phyloP scores from a whole-genome alignment of 2,888 invertebrate species.

The Melinaea menophilus region DNA sequence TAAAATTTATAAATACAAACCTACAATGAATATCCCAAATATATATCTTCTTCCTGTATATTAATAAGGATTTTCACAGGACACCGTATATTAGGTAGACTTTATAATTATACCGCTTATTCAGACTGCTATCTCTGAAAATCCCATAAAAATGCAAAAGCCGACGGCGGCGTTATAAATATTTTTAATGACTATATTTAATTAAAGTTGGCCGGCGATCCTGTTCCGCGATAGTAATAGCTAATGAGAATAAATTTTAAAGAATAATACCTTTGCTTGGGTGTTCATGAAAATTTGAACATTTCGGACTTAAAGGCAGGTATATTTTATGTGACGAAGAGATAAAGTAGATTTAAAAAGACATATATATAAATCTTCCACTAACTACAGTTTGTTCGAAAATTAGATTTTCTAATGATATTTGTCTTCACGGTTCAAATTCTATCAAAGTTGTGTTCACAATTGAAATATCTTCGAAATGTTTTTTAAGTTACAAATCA shows the following conservation, averaged over 20 bases:
- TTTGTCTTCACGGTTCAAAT: no score
- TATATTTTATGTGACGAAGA: neutral
- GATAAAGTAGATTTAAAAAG: no score
- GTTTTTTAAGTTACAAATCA: no score
- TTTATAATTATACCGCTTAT: slow-evolving; percentile 34
- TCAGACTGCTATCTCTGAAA: slow-evolving; percentile 48
- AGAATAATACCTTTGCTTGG: slow-evolving; percentile 27
- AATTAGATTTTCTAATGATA: no score
- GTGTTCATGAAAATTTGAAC: neutral
- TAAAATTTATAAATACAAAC: no score
- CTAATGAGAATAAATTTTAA: slow-evolving; percentile 39
- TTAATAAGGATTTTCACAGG: no score
- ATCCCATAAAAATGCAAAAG: slow-evolving; percentile 68
- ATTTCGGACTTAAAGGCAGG: neutral
- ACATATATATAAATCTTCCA: no score
- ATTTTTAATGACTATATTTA: slow-evolving; percentile 71
- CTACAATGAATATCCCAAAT: no score
- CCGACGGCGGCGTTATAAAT: slow-evolving; percentile 61
- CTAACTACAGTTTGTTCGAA: no score
- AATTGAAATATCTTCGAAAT: no score
- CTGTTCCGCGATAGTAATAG: slow-evolving; percentile 41
- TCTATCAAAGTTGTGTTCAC: no score
- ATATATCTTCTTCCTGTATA: no score
- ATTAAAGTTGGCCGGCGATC: slow-evolving; percentile 54
- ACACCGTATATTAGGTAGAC: neutral